Percentiles rank a stretch among this genome's conserved stretches.
Conservation (phyloP, 2,888 invertebrate genomes). For the Platerodrilus igneus region DNA sequence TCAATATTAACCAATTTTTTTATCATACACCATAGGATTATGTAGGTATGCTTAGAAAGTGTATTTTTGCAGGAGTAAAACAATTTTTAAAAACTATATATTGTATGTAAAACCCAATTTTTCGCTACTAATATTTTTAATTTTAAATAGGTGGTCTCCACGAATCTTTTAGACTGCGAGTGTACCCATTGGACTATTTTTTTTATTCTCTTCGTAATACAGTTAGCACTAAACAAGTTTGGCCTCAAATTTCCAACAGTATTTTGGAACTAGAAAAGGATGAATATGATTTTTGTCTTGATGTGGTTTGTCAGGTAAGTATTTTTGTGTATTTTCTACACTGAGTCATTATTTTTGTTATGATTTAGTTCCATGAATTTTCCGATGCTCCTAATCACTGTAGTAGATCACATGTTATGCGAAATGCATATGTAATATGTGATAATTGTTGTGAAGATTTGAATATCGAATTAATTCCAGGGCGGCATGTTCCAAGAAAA, state of each 20-base stretch:
- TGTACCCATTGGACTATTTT: conserved; percentile 41
- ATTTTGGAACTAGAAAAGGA: conserved; percentile 41
- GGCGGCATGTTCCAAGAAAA: conserved; percentile 43
- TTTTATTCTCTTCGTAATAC: conserved; percentile 36
- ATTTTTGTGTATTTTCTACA: conserved; percentile 4
- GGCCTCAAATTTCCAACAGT: conserved; percentile 32
- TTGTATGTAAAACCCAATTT: conserved; percentile 29
- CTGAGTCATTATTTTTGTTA: conserved; percentile 14
- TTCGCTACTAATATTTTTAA: conserved; percentile 31
- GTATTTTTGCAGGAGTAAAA: too few relatives aligned
- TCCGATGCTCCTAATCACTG: conserved; percentile 43
- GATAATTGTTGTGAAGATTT: conserved; percentile 47
- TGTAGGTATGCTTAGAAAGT: too few relatives aligned
- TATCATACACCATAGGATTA: too few relatives aligned
- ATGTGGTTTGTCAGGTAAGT: conserved; percentile 45
- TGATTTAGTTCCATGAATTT: conserved; percentile 46
- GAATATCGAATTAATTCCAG: conserved; percentile 42
- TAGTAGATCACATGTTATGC: conserved; percentile 44
- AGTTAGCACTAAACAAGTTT: conserved; percentile 16
- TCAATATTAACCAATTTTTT: too few relatives aligned
- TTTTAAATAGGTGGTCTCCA: too few relatives aligned
- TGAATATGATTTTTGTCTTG: conserved; percentile 36
- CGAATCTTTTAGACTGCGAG: too few relatives aligned
- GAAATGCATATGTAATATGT: conserved; percentile 47
- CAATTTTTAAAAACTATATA: too few relatives aligned